Evolutionary conservation across 2,113 vertebrate genomes (phyloP).

Genomic region (Meriones unguiculatus): DNA sequence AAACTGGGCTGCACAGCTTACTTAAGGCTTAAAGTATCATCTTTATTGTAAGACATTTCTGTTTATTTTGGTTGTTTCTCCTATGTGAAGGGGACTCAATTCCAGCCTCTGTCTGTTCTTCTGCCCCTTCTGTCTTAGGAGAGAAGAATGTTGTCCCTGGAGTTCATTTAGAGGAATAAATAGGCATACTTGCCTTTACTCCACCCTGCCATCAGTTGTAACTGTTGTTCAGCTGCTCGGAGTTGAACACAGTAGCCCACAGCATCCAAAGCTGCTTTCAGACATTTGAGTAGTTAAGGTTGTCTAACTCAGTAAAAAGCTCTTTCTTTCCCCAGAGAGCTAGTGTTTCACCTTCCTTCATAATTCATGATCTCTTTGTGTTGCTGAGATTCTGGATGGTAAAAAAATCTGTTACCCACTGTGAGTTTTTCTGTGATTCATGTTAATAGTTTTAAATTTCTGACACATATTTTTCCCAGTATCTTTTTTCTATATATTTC

Average conservation of each 20-base stretch:
- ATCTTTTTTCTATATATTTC: not conserved
- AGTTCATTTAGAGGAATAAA: not conserved
- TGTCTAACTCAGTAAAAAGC: not conserved
- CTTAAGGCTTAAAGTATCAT: not conserved
- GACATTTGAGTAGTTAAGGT: not conserved
- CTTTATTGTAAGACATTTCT: not conserved
- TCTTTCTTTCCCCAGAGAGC: not conserved
- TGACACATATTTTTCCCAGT: not conserved
- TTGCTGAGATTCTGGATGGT: not conserved
- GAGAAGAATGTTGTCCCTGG: not conserved
- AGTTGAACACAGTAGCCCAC: not conserved
- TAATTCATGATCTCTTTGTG: not conserved
- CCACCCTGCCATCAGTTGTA: not conserved
- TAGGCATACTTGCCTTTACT: not conserved
- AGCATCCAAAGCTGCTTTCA: not conserved
- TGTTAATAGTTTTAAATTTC: not conserved
- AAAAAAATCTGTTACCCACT: not conserved
- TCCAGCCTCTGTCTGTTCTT: not conserved
- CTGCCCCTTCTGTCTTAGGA: not conserved
- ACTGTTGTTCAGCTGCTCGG: not conserved
- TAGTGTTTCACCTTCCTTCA: not conserved
- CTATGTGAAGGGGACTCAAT: not conserved
- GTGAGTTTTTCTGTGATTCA: not conserved
- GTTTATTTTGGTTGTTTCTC: not conserved
- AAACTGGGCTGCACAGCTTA: not conserved